Base-by-base conservation (phyloP, 2,888 invertebrate genomes). In the Acrobasis suavella region DNA sequence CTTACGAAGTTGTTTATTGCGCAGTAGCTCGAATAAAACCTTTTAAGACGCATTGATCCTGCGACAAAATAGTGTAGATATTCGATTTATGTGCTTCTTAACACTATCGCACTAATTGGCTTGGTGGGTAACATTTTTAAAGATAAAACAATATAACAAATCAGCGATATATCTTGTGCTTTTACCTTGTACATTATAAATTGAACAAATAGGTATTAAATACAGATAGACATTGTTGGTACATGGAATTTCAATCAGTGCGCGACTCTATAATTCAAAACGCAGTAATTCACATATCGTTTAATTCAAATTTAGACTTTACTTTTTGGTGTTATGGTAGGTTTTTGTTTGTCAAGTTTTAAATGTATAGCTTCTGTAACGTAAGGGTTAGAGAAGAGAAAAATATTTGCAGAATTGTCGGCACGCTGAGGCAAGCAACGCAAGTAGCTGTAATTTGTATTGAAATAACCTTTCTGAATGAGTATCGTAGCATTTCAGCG, bases 211-310 rank as follows among this genome's bases (percentile, higher is more conserved):
- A 86, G 83, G 82, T 82, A 84, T 79, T 81, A 80, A 81, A 78
- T 82, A 77, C 78, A 75, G 80, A 83, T 86, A 85, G 84, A 89
- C 87, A 88, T 84, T 86, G 89, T 84, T 83, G 82, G 84, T 86
- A 91, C 91, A 92, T 78, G 91, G 91, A 92, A 91, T 91, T 91
- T 92, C 91, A 92, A 92, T 92, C 91, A 91, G 86, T 77, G 42
- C 17, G 50, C 9, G 10, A 12, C 17, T 51, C 9, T 32, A n/a
- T 8, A 2, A 17, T 22, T 9, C 32, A 14, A 22, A 50, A 60
- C 16, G 59, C 6, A 50, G 14, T 60, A 60, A 38, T 8, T 38
- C 12, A 9, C 15, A 1, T 9, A 37, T 3, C 14, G 0, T 9
- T 17, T 8, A 0, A 12, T 12, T 50, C 38, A 38, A 50, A 8